These are phyloP conservation scores for Heterotilapia buettikoferi DNA, from an alignment of 2,113 vertebrate genomes.

Conservation along the genomic window DNA sequence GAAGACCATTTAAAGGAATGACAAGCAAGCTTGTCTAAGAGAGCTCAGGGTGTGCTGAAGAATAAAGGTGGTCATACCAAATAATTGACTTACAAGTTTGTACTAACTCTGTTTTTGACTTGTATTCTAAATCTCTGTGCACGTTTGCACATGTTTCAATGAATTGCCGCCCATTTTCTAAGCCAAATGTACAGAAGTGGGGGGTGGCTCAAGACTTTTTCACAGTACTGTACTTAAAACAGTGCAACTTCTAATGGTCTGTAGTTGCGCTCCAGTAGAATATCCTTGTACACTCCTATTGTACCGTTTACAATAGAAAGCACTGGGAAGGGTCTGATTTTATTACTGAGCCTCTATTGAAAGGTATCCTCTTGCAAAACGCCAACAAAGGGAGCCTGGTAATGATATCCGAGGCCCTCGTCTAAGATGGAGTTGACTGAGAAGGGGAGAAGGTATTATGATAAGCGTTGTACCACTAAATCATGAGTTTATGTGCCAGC, in stretches of 20 bases:
- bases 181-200: not conserved
- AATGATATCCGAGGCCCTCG: not conserved
- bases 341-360: not conserved
- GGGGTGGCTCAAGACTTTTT: not conserved
- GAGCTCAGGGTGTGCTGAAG: not conserved
- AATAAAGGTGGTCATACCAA: not conserved
- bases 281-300: not conserved
- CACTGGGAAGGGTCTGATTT: not conserved
- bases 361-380: constrained; percentile 18
- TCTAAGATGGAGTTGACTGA: not conserved
- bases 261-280: not conserved
- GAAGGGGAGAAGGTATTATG: not conserved
- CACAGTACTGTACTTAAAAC: not conserved
- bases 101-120: not conserved
- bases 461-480: accelerated
- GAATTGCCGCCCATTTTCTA: not conserved
- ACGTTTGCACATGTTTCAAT: not conserved
- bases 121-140: not conserved
- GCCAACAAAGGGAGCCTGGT: not conserved
- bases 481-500: not conserved
- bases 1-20: not conserved
- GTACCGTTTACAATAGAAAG: not conserved
- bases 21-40: accelerated
- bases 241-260: not conserved
- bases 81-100: not conserved